Base-by-base conservation (phyloP, 2,797 vertebrate genomes). In the Ptychadena robeensis region DNA sequence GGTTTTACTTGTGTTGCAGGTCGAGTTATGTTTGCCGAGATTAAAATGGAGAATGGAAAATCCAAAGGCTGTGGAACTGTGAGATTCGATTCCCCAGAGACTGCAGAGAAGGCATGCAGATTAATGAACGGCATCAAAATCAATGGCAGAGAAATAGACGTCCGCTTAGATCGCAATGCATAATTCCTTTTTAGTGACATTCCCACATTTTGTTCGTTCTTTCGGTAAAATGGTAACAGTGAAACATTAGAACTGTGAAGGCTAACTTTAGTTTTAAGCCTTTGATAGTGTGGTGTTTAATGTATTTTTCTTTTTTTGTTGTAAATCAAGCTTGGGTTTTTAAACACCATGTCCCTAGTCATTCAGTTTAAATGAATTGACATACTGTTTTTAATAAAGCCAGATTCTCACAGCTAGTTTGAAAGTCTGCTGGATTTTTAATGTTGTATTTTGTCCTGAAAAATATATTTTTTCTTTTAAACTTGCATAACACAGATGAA, bases 61-160 rank as follows among this genome's bases (percentile, higher is more conserved):
- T 98, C 98, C 44, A 99, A 99, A 92, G 98, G 98, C 88, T 98
- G 98, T 86, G 98, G 98, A 81, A 99, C 97, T 0, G 98, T 99
- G 82, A 93, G 97, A 84, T 99, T 97, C 86, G 97, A 99, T 88
- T 96, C 94, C 9, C 93, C 96, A 25, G 98, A 99, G 92, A 96
- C 95, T 9, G 98, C 98, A 0, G 97, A 99, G 88, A 96, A 96
- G 86, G 97, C 98, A 85, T 98, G 97, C 92, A 94, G 96, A 87
- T 92, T 97, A 94, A 99, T 99, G 98, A 99, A 99, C 25, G 97
- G 97, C 91, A 97, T 97, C 86, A 98, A 98, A 93, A 99, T 99
- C 92, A 99, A 95, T 79, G 97, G 98, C 86, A 91, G 98, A 90
- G 98, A 99, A 92, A 98, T 99, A 80, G 98, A 99, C 73, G 97